phyloP scores from a whole-genome alignment of 2,113 vertebrate genomes.

The Podilymbus podiceps region DNA sequence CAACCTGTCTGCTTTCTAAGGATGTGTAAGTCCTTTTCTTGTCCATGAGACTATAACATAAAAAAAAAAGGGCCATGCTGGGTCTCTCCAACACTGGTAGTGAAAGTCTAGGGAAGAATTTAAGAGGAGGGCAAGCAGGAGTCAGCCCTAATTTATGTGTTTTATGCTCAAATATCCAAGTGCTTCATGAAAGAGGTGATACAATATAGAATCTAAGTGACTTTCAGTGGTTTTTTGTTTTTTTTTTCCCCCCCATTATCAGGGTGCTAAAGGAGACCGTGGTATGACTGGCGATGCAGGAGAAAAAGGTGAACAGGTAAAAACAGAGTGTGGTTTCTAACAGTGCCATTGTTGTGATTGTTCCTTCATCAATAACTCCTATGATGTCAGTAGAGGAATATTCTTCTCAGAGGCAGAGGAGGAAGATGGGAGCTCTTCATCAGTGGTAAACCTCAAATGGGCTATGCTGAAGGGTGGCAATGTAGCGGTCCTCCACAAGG shows the following conservation, averaged over 20 bases:
- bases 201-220: background rate
- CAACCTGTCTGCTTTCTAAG: background rate
- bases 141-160: background rate
- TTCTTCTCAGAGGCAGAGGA: background rate
- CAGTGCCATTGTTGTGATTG: background rate
- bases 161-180: background rate
- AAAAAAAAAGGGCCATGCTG: background rate
- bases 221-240: background rate
- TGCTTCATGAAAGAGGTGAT: background rate
- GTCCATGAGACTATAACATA: background rate
- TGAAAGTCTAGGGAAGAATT: background rate
- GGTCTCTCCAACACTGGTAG: background rate
- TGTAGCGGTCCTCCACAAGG: background rate
- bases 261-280: constrained; percentile 88
- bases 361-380: background rate
- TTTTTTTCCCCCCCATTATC: background rate
- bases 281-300: constrained; percentile 80
- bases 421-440: background rate
- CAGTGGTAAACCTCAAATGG: background rate
- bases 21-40: background rate
- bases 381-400: background rate
- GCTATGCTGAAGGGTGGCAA: background rate
- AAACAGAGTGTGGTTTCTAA: background rate
- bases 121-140: background rate
- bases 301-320: constrained; percentile 90